These are phyloP conservation scores for Microcebus murinus DNA, from an alignment of 2,113 vertebrate genomes.

Conservation along the genomic window DNA sequence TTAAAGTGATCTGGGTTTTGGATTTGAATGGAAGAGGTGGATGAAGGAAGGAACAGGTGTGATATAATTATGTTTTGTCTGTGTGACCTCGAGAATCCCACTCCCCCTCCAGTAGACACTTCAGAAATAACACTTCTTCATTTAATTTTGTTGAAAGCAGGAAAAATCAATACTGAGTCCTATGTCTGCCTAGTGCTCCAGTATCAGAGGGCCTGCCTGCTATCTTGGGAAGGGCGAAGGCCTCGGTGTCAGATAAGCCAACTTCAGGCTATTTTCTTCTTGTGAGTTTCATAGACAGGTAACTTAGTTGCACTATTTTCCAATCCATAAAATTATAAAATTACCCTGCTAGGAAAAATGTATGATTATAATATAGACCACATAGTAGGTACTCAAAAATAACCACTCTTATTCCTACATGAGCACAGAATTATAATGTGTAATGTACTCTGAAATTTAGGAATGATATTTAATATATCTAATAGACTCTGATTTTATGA, in stretches of 20 bases:
- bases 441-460: neutral
- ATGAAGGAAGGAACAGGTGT: neutral
- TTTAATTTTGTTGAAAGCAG: neutral
- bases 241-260: neutral
- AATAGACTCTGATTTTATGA: neutral
- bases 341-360: neutral
- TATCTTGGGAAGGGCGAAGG: neutral
- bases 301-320: neutral
- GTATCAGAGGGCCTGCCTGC: accelerated
- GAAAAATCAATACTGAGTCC: neutral
- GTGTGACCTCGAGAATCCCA: neutral
- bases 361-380: neutral
- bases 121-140: neutral
- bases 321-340: neutral
- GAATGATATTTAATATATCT: neutral
- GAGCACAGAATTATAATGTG: neutral
- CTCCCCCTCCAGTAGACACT: neutral
- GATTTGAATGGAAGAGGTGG: neutral
- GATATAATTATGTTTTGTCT: neutral
- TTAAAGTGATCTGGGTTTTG: neutral
- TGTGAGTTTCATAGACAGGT: neutral
- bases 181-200: neutral
- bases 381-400: neutral
- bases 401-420: neutral
- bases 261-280: neutral